Base-by-base conservation (phyloP, 2,797 vertebrate genomes). In the Macropus fuliginosus region DNA sequence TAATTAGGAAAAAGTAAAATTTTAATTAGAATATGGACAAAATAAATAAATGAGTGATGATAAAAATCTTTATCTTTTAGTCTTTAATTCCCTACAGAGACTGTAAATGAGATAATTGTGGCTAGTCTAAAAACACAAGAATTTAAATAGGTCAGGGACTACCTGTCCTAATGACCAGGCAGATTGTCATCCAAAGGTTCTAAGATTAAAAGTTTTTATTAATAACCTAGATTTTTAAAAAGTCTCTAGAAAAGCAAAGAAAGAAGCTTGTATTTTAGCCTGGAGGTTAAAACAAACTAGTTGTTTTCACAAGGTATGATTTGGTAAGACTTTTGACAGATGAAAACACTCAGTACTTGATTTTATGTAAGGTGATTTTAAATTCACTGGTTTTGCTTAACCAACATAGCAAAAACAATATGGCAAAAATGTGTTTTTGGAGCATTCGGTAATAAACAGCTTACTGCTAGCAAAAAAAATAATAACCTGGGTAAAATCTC, bases 401-500 rank as follows among this genome's bases (percentile, higher is more conserved):
- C 94, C 90, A 56, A 94, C 91, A 95, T 91, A 95, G 97, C n/a
- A 91, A 96, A 96, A 97, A 96, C 94, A 97, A 97, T 95, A 87
- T 27, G 97, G 96, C 95, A 92, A 92, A 95, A 11, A 8, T 52
- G 40, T 62, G 93, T 90, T 46, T 90, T 94, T 94, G 4, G 4
- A 55, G 91, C 93, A 96, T 94, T 99, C 98, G 97, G 97, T 98
- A 98, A 95, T 95, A 96, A 98, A 95, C 40, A 16, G 91, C 96
- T 94, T 93, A 59, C 96, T 98, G 98, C 98, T 98, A 96, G 96
- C 92, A 96, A 87, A 87, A 81, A n/a, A 74, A 46, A 29, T 29
- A 29, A 29, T 27, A 3, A 87, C 1, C 74, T 40, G 50, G 74
- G 24, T 34, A 87, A 87, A 87, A 87, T 50, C 24, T 50, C 24